Evolutionary conservation across 2,797 vertebrate genomes (phyloP).

Genomic region (Orientallactaga sibirica): DNA sequence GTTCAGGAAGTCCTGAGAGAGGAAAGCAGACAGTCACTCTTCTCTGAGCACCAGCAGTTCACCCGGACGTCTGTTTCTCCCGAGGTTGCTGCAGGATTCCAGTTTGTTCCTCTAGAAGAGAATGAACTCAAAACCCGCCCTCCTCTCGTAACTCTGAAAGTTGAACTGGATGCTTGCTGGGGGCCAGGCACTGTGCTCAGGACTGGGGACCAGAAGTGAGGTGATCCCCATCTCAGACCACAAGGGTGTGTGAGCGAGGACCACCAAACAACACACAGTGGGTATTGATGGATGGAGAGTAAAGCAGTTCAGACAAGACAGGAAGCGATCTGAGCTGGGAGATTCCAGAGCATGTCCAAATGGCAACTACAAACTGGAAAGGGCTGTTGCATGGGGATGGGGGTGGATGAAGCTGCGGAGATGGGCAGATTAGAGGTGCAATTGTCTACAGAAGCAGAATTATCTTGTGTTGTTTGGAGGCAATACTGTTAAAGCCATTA

Average conservation of each 20-base stretch:
- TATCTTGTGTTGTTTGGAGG: not conserved
- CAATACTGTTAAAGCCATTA: not conserved
- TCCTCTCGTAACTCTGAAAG: not conserved
- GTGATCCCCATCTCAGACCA: not conserved
- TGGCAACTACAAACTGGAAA: not conserved
- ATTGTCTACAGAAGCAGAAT: not conserved
- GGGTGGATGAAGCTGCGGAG: not conserved
- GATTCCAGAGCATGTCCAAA: not conserved
- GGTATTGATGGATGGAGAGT: not conserved
- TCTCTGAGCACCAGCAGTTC: not conserved
- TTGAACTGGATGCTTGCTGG: not conserved
- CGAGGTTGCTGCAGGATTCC: no score
- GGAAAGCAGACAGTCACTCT: slow-evolving; percentile 21
- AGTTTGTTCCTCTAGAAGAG: not conserved
- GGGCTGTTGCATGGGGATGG: not conserved
- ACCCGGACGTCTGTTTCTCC: not conserved
- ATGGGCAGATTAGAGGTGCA: not conserved
- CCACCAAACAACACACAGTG: fast-evolving
- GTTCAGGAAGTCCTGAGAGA: slow-evolving; percentile 67
- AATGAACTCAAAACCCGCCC: not conserved
- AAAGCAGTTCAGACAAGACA: not conserved
- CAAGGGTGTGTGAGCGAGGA: no score
- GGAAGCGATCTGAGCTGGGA: not conserved
- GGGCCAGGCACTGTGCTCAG: not conserved
- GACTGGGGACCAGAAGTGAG: not conserved